phyloP scores from a whole-genome alignment of 2,888 invertebrate genomes.

The Hypomecis atomaria region DNA sequence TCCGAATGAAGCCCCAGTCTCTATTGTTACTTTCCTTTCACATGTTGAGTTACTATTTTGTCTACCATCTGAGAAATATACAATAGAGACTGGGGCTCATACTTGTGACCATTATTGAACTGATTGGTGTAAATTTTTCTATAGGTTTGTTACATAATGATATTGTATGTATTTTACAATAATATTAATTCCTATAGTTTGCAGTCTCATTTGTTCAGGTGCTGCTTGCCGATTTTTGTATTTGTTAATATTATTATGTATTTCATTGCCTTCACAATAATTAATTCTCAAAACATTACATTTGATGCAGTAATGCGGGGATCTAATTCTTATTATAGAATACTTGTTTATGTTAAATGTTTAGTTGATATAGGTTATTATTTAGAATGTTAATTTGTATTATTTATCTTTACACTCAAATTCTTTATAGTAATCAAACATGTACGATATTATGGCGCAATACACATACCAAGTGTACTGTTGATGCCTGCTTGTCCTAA shows the following conservation, averaged over 20 bases:
- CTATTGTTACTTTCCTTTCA: slow-evolving; percentile 47
- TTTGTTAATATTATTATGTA: slow-evolving; percentile 55
- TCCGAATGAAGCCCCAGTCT: slow-evolving; percentile 76
- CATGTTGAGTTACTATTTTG: not conserved
- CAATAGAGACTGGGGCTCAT: slow-evolving; percentile 74
- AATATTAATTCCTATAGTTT: slow-evolving; percentile 33
- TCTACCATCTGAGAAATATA: slow-evolving; percentile 35
- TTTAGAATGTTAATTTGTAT: slow-evolving; percentile 76
- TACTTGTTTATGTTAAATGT: slow-evolving; percentile 79
- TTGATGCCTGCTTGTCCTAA: slow-evolving; percentile 24
- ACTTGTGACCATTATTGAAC: slow-evolving; percentile 71
- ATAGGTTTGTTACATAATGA: slow-evolving; percentile 75
- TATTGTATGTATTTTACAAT: slow-evolving; percentile 56
- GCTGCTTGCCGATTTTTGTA: slow-evolving; percentile 38
- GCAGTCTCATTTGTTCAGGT: slow-evolving; percentile 35
- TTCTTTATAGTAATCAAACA: slow-evolving; percentile 65
- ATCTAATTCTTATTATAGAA: slow-evolving; percentile 76
- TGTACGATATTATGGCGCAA: slow-evolving; percentile 52
- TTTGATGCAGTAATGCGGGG: slow-evolving; percentile 59
- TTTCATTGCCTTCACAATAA: slow-evolving; percentile 47
- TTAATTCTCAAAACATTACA: slow-evolving; percentile 49
- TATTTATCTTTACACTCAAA: slow-evolving; percentile 82
- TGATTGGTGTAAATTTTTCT: slow-evolving; percentile 83
- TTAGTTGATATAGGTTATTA: slow-evolving; percentile 81
- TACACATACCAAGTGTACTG: slow-evolving; percentile 57